Evolutionary conservation across 2,113 vertebrate species (phyloP).

Genomic region (Coptodon rendalli): DNA sequence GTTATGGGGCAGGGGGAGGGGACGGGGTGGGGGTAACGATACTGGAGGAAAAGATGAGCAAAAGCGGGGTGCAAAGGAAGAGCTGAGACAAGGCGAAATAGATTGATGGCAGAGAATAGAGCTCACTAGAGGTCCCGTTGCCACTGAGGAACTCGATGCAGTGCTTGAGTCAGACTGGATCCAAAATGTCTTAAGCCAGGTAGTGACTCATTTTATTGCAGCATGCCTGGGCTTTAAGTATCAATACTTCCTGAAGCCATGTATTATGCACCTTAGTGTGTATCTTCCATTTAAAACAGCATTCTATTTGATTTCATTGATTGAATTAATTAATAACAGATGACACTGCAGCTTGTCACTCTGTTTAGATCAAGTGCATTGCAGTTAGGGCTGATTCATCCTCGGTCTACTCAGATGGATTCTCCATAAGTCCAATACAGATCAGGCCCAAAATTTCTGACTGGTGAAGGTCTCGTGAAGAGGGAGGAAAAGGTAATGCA

Average conservation of each 20-base stretch:
- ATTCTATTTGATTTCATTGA: not conserved
- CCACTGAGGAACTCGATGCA: not conserved
- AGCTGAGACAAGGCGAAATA: not conserved
- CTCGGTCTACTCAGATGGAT: not conserved
- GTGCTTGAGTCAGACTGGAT: not conserved
- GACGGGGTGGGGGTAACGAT: not conserved
- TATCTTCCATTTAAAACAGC: not conserved
- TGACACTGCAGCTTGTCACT: not conserved
- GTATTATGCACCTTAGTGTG: not conserved
- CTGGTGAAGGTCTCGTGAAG: not conserved
- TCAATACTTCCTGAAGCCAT: not conserved
- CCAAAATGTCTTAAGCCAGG: not conserved
- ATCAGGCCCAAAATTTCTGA: not conserved
- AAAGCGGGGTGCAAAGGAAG: not conserved
- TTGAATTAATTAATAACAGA: not conserved
- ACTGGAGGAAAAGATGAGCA: constrained; percentile 11
- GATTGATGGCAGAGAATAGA: not conserved
- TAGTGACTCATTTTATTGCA: not conserved
- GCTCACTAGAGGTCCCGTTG: not conserved
- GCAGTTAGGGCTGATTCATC: not conserved
- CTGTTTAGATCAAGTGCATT: not conserved
- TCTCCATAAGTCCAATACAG: not conserved
- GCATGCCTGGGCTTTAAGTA: not conserved
- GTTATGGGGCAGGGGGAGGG: constrained; percentile 30
- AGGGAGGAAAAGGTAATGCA: not conserved